A percentile compares a stretch with the other conserved stretches of the same genome.
phyloP scores from a whole-genome alignment of 2,113 vertebrate genomes.

The Notothenia coriiceps region DNA sequence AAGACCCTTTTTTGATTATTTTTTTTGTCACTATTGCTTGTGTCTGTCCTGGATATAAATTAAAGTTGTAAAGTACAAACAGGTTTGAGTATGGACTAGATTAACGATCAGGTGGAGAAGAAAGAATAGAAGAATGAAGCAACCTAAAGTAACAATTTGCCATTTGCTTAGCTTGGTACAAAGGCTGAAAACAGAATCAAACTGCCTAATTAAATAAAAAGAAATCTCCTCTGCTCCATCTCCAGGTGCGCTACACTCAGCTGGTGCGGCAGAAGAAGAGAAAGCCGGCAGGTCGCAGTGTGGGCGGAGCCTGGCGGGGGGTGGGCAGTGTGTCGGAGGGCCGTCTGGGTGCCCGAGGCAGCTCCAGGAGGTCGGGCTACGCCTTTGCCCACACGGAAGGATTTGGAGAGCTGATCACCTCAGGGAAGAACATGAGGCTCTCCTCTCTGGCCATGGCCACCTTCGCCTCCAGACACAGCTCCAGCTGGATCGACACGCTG shows the following conservation, averaged over 20 bases:
- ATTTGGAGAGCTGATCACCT: slow-evolving; percentile 95
- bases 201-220: neutral
- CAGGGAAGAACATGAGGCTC: slow-evolving; percentile 95
- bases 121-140: neutral
- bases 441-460: slow-evolving; percentile 89
- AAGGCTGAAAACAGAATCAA: neutral
- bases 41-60: neutral
- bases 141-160: neutral
- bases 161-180: neutral
- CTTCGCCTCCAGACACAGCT: slow-evolving; percentile 87
- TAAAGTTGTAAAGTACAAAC: neutral
- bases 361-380: slow-evolving; percentile 90
- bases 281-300: slow-evolving; percentile 80
- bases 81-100: too few species aligned
- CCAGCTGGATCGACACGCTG: slow-evolving; percentile 93
- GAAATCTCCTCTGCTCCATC: neutral
- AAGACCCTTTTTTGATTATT: slow-evolving; percentile 27
- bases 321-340: slow-evolving; percentile 80
- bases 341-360: slow-evolving; percentile 76
- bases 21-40: neutral
- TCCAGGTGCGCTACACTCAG: slow-evolving; percentile 94
- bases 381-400: slow-evolving; percentile 97
- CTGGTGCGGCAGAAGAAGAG: slow-evolving; percentile 91
- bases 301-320: slow-evolving; percentile 72
- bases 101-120: neutral